Evolutionary conservation across 2,888 invertebrate species (phyloP), one percentile per base, ranked within the genome.

Genomic region (Agrotis exclamationis): DNA sequence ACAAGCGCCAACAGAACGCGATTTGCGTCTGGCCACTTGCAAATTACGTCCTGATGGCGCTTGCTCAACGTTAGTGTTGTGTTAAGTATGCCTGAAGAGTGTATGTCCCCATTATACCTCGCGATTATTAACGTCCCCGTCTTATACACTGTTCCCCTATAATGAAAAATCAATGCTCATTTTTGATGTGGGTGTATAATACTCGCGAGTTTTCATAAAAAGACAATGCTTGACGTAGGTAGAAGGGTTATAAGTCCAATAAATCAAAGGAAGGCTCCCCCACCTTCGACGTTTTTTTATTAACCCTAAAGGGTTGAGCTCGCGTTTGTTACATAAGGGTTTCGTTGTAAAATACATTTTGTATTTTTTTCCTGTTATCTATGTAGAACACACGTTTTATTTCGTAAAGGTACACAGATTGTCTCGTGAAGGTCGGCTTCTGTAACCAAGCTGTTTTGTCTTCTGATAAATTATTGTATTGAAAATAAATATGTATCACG

Each of bases 301-400:
- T 57, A 70, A 57, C 70, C 48, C 16, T 18, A 53, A 53, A 75
- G 62, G 74, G 69, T 48, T 62, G 39, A 39, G 24, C 7, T 18
- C 28, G 33, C 16, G 18, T 13, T n/a, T 63, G 45, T 70, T 76
- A 51, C 44, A 53, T n/a, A 53, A 64, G 39, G 39, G 22, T 76
- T 60, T 48, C 45, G 64, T 45, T 14, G 51, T 24, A 65, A 60
- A 24, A 47, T 20, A 65, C 18, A 53, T 48, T 47, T 47, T n/a
- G n/a, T n/a, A n/a, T n/a, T 50, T 14, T 74, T 51, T 20, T 22
- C 22, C 50, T 60, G n/a, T 57, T 65, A 76, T 64, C 64, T 70
- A 51, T n/a, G 44, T 63, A 53, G 72, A 63, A 53, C 45, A 70
- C 47, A 33, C 59, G 44, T 67, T 60, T 45, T 50, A 57, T 62